Base-by-base conservation (phyloP, 2,113 vertebrate species). In the Rhegmatorhina hoffmannsi region DNA sequence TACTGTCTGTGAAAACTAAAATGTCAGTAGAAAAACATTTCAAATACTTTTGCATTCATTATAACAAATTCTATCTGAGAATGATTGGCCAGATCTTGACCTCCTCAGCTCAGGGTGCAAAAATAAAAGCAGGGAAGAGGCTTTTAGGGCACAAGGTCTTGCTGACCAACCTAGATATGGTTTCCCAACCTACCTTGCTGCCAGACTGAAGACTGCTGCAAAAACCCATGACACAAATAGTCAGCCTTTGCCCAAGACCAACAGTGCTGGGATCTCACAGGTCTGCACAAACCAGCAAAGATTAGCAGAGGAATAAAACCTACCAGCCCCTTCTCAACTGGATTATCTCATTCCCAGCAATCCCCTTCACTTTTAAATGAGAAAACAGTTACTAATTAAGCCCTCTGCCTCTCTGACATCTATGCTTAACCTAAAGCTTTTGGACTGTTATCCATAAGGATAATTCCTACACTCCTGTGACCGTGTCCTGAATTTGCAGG, bases 361-460 rank as follows among this genome's bases (percentile, higher is more conserved):
- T 50, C 25, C 14, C 17, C 13, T 73, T 38, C 36, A 50, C 56
- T 46, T 34, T 43, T 88, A 53, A 90, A 89, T 52, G 46, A 89
- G 83, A 85, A 79, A 91, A 87, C 4, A 89, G 38, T 76, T 38
- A 36, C 28, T 63, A 77, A 90, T 78, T 78, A 88, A 90, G 13
- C 43, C 59, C 63, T 46, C 38, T 84, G 58, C 17, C 38, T 43
- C 28, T 72, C 53, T 67, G 74, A 29, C 29, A 67, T 4, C 25
- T 56, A 5, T 13, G 25, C 34, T 60, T 38, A 87, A 69, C 26
- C 36, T 50, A 64, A 92, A 80, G 72, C 26, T 78, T 86, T 44
- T 87, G 68, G 66, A 43, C 50, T 55, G 38, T 36, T 52, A 18
- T 19, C n/a, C 7, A 0, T 36, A 64, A 40, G 7, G 20, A 17